Percentiles rank a stretch among this genome's conserved stretches.
These are phyloP conservation scores for Cyprinodon diabolis DNA, from an alignment of 2,797 vertebrate genomes.

Conservation along the genomic window DNA sequence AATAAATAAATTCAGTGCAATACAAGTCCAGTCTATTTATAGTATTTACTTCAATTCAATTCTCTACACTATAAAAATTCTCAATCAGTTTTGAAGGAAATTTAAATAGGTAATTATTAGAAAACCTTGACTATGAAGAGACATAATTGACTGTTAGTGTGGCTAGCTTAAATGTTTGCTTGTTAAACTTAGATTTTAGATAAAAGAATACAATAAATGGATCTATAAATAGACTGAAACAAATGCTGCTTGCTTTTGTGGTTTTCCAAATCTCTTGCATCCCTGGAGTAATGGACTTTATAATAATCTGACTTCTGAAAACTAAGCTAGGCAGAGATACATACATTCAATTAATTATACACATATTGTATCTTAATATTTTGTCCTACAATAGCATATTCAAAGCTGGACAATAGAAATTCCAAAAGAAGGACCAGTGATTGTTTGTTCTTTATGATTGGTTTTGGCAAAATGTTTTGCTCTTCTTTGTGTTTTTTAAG, in stretches of 20 bases:
- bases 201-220: background rate
- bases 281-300: no score
- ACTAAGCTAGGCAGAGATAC: background rate
- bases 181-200: slow-evolving; percentile 1
- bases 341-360: background rate
- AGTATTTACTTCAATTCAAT: no score
- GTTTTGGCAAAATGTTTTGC: background rate
- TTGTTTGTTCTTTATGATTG: background rate
- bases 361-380: background rate
- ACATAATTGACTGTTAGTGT: slow-evolving; percentile 17
- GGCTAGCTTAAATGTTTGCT: slow-evolving; percentile 19
- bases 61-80: no score
- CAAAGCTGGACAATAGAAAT: background rate
- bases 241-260: background rate
- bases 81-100: no score
- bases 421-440: background rate
- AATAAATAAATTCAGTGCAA: no score
- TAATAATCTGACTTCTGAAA: background rate
- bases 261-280: background rate
- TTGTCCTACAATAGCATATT: background rate
- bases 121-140: slow-evolving; percentile 21
- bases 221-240: background rate
- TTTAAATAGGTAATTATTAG: slow-evolving; percentile 1
- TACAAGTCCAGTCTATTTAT: no score
- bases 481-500: background rate